Conservation (phyloP, 2,113 vertebrate genomes). For the Cryptomyrus ogoouensis region DNA sequence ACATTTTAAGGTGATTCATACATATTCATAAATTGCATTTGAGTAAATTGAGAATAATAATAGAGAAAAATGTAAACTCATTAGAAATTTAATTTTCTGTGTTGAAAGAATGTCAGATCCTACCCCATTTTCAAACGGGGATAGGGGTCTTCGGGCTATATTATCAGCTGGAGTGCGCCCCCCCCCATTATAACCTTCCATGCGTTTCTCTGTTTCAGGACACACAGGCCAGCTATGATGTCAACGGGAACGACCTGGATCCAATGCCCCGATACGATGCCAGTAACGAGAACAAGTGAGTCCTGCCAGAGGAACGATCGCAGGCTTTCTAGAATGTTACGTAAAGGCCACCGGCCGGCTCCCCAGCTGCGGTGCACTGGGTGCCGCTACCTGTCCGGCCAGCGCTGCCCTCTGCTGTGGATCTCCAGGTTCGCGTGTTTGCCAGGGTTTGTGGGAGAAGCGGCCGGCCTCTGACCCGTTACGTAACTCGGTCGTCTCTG, state of each 20-base stretch:
- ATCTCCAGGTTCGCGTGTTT: background rate
- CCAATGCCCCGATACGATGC: slow-evolving; percentile 98
- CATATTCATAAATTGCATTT: background rate
- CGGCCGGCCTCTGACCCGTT: background rate
- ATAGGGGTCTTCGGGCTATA: background rate
- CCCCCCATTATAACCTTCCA: background rate
- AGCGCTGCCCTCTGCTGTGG: background rate
- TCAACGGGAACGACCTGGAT: slow-evolving; percentile 95
- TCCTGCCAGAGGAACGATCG: background rate
- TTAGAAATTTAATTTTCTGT: background rate
- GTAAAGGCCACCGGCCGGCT: background rate
- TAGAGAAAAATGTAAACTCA: background rate
- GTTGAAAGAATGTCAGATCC: background rate
- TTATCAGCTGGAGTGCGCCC: background rate
- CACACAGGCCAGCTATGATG: slow-evolving; percentile 90
- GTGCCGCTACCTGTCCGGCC: background rate
- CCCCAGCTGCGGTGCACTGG: background rate
- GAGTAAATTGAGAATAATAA: background rate
- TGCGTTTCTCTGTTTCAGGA: slow-evolving; percentile 66
- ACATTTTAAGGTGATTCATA: background rate
- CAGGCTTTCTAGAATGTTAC: background rate
- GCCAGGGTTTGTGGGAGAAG: background rate
- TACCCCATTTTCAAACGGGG: background rate
- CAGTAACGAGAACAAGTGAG: slow-evolving; percentile 99
- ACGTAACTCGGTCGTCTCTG: background rate